Conservation (phyloP, 2,113 vertebrate species). For the Microtus richardsoni region DNA sequence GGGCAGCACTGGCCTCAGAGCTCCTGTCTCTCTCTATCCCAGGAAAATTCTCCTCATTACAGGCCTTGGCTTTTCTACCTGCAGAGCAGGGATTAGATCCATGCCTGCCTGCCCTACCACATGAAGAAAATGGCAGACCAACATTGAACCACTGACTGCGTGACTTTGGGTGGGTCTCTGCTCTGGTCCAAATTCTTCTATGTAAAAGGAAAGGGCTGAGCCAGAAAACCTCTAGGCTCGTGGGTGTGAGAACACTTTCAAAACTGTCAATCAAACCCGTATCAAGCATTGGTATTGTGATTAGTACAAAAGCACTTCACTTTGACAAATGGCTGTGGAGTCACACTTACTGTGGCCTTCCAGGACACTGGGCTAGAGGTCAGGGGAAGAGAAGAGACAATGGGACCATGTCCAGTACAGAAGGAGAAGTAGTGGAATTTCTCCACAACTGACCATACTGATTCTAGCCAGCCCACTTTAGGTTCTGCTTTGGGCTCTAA, state of each 20-base stretch:
- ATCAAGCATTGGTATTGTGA: conserved; percentile 66
- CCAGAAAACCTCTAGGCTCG: conserved; percentile 64
- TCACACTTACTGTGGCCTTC: background rate
- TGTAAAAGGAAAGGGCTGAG: conserved; percentile 76
- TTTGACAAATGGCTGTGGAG: conserved; percentile 66
- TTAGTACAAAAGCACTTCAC: conserved; percentile 64
- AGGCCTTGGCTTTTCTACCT: background rate
- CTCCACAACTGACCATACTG: background rate
- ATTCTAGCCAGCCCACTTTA: background rate
- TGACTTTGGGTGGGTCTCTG: conserved; percentile 26
- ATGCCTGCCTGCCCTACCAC: background rate
- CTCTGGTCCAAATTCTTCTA: conserved; percentile 40
- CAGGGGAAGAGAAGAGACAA: background rate
- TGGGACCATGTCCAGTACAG: background rate
- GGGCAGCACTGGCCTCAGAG: background rate
- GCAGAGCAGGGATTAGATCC: background rate
- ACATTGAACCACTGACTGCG: background rate
- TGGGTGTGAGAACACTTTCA: conserved; percentile 65
- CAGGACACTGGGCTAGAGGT: background rate
- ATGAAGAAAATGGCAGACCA: background rate
- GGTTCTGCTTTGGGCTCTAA: background rate
- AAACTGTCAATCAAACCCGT: conserved; percentile 49
- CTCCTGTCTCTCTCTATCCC: background rate
- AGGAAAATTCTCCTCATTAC: background rate
- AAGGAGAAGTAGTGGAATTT: background rate